Evolutionary conservation across 2,113 vertebrate species (phyloP).

Genomic region (Paramisgurnus dabryanus): DNA sequence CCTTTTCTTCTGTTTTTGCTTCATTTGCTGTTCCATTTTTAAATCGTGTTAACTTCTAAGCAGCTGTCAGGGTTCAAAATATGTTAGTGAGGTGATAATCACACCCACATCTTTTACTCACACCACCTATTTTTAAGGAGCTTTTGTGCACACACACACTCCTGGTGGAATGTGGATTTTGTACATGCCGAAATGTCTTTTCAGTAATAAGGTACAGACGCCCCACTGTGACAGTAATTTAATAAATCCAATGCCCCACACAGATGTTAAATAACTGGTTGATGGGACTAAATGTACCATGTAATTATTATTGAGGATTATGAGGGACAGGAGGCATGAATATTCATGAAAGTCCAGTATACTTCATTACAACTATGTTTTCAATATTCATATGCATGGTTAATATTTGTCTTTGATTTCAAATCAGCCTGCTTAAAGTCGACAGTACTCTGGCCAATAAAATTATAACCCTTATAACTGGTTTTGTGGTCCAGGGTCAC

Average conservation of each 20-base stretch:
- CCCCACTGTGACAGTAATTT: slow-evolving; percentile 10
- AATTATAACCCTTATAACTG: too few relatives aligned
- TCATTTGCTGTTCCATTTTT: background rate
- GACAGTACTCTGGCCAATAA: background rate
- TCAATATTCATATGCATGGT: slow-evolving; percentile 11
- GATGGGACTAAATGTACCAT: slow-evolving; percentile 35
- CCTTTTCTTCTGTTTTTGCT: background rate
- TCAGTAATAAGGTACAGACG: background rate
- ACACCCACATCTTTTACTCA: background rate
- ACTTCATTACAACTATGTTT: slow-evolving; percentile 4
- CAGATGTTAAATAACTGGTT: slow-evolving; percentile 23
- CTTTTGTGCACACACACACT: slow-evolving; percentile 1
- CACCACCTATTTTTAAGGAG: background rate
- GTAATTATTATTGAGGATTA: background rate
- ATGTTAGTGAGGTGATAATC: slow-evolving; percentile 36
- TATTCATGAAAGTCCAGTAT: slow-evolving; percentile 20
- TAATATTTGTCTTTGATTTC: background rate
- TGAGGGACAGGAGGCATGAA: slow-evolving; percentile 3
- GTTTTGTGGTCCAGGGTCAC: too few relatives aligned
- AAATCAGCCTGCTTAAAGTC: background rate
- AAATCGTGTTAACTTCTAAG: slow-evolving; percentile 15
- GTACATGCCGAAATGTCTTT: background rate
- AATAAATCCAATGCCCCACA: background rate
- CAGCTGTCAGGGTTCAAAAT: background rate
- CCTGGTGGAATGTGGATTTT: background rate